Percentiles rank a stretch among this genome's conserved stretches.
phyloP scores from a whole-genome alignment of 1,140 invertebrate genomes.

The Ganaspis sp. region DNA sequence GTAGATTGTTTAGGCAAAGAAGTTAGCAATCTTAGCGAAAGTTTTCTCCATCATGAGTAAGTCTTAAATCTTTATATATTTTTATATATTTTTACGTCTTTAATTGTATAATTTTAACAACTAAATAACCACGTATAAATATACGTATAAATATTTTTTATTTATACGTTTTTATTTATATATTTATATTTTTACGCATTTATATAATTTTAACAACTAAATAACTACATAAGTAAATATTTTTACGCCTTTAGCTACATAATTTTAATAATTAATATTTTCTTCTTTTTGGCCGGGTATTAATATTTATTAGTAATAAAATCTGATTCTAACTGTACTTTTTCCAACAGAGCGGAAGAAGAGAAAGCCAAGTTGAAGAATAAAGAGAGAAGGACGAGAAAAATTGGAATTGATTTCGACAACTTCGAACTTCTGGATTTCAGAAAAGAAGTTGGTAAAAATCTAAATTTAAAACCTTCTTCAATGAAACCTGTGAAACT shows the following conservation, averaged over 20 bases:
- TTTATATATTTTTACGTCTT: not conserved
- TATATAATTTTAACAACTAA: not conserved
- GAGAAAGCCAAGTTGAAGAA: constrained; percentile 45
- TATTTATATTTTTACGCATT: not conserved
- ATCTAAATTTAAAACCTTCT: constrained; percentile 61
- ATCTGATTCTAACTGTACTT: constrained; percentile 6
- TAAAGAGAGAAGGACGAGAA: constrained; percentile 51
- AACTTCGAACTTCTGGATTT: constrained; percentile 63
- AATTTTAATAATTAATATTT: too few species aligned
- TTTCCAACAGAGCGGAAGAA: constrained; percentile 42
- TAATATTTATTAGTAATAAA: constrained; percentile 29
- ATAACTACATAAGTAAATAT: too few species aligned
- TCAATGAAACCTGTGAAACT: constrained; percentile 60
- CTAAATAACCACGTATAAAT: too few species aligned
- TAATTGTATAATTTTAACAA: not conserved
- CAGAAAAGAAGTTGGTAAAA: constrained; percentile 56
- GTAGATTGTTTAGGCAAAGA: constrained; percentile 65
- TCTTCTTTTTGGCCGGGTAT: not conserved
- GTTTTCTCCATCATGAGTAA: constrained; percentile 58
- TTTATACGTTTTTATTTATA: too few species aligned
- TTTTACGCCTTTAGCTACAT: not conserved
- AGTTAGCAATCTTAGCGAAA: constrained; percentile 50
- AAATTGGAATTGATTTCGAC: constrained; percentile 55
- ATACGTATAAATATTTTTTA: not conserved
- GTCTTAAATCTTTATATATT: constrained; percentile 34